Evolutionary conservation across 1,140 invertebrate species (phyloP).

Genomic region (Bombus waltoni): DNA sequence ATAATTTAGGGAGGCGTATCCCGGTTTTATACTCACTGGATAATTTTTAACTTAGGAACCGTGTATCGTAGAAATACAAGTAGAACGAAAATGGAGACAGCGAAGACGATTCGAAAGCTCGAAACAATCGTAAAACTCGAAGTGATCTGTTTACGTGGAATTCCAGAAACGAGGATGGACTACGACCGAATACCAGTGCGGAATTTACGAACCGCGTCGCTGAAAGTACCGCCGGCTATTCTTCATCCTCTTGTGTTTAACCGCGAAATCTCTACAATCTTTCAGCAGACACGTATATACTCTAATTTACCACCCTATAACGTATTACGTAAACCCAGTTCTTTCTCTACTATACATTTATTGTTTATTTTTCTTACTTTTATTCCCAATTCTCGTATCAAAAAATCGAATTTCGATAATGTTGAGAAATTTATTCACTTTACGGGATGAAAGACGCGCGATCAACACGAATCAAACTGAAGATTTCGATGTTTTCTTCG

Average conservation of each 20-base stretch:
- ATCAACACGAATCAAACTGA: neutral
- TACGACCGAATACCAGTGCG: neutral
- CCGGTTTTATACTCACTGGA: accelerated
- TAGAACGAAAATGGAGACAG: neutral
- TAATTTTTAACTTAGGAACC: no score
- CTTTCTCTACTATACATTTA: neutral
- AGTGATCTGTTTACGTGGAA: constrained; percentile 25
- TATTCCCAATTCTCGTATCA: accelerated
- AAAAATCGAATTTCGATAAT: neutral
- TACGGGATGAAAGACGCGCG: accelerated
- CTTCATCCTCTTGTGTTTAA: neutral
- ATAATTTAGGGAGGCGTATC: accelerated
- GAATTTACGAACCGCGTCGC: constrained; percentile 29
- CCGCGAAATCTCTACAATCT: neutral
- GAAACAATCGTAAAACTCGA: neutral
- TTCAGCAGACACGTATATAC: neutral
- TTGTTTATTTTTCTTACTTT: no score
- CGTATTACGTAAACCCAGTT: neutral
- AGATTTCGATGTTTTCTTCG: neutral
- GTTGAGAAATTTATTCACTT: neutral
- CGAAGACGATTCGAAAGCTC: neutral
- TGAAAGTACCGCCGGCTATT: neutral
- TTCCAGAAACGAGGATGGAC: neutral
- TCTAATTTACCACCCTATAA: neutral
- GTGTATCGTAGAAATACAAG: neutral